Evolutionary conservation across 2,797 vertebrate species (phyloP).

Genomic region (Myripristis murdjan): DNA sequence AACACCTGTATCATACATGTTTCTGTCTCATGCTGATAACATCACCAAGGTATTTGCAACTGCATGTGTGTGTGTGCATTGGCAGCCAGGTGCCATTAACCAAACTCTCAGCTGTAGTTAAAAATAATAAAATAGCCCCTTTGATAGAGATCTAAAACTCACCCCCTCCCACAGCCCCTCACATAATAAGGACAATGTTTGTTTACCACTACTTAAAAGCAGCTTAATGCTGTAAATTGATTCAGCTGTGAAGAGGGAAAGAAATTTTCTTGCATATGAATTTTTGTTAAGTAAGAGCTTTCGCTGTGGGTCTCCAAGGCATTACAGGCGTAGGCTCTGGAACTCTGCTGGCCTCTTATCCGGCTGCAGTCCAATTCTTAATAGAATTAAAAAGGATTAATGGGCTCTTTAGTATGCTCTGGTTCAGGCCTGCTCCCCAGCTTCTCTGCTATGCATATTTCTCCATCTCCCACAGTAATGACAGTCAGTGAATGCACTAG

Average conservation of each 20-base stretch:
- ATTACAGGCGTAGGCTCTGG: constrained; percentile 54
- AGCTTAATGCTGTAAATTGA: constrained; percentile 47
- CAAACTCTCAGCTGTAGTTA: constrained; percentile 14
- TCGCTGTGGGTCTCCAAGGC: constrained; percentile 46
- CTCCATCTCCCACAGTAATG: constrained; percentile 76
- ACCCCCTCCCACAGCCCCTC: neutral
- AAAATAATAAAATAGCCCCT: constrained; percentile 2
- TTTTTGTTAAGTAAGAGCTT: constrained; percentile 62
- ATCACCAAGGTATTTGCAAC: constrained; percentile 36
- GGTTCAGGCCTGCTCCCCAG: constrained; percentile 63
- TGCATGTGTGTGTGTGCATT: no score
- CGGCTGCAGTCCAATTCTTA: constrained; percentile 76
- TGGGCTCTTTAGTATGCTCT: constrained; percentile 79
- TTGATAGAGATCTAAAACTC: constrained; percentile 26
- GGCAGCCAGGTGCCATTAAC: constrained; percentile 21
- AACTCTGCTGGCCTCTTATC: constrained; percentile 71
- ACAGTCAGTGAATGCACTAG: constrained; percentile 62
- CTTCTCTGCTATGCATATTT: constrained; percentile 69
- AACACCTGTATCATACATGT: constrained; percentile 41
- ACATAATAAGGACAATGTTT: constrained; percentile 22
- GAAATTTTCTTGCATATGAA: constrained; percentile 40
- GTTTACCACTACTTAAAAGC: constrained; percentile 45
- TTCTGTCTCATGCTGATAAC: constrained; percentile 48
- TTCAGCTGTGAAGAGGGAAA: constrained; percentile 35
- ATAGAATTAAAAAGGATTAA: constrained; percentile 86